These are phyloP conservation scores for Odontesthes bonariensis DNA, from an alignment of 2,113 vertebrate genomes.

Conservation along the genomic window DNA sequence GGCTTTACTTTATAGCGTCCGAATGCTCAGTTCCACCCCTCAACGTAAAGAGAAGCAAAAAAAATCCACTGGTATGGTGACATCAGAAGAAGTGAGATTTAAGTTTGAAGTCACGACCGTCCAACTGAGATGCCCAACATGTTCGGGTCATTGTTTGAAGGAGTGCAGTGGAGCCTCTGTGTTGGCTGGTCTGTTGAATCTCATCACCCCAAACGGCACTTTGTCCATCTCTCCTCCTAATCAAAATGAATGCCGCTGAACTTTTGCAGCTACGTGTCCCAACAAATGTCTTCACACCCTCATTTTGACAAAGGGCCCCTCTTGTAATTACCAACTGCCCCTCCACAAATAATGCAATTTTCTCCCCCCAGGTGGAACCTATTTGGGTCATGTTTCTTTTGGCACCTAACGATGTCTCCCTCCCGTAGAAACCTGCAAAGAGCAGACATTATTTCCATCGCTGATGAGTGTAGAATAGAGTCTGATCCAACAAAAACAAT, in stretches of 20 bases:
- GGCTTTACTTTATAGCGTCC: too few relatives aligned
- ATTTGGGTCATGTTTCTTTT: conserved; percentile 84
- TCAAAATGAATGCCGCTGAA: neutral
- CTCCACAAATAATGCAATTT: conserved; percentile 66
- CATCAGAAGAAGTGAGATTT: too few relatives aligned
- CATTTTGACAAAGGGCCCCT: conserved; percentile 55
- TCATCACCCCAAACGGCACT: neutral
- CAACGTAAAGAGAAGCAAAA: too few relatives aligned
- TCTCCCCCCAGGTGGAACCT: conserved; percentile 49
- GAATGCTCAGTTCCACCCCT: too few relatives aligned
- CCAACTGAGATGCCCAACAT: too few relatives aligned
- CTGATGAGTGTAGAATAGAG: conserved; percentile 69
- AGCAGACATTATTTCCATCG: conserved; percentile 79
- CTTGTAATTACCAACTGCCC: conserved; percentile 60
- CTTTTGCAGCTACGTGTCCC: conserved; percentile 33
- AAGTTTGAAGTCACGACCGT: too few relatives aligned
- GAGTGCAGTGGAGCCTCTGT: too few relatives aligned
- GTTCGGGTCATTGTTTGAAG: too few relatives aligned
- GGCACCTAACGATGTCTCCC: conserved; percentile 70
- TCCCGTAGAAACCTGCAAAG: conserved; percentile 59
- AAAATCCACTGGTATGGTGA: too few relatives aligned
- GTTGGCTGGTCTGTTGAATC: neutral
- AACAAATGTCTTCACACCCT: conserved; percentile 56
- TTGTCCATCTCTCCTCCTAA: neutral
- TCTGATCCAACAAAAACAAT: conserved; percentile 72